Conservation (phyloP, 2,888 invertebrate species). For the Zaprionus bogoriensis region DNA sequence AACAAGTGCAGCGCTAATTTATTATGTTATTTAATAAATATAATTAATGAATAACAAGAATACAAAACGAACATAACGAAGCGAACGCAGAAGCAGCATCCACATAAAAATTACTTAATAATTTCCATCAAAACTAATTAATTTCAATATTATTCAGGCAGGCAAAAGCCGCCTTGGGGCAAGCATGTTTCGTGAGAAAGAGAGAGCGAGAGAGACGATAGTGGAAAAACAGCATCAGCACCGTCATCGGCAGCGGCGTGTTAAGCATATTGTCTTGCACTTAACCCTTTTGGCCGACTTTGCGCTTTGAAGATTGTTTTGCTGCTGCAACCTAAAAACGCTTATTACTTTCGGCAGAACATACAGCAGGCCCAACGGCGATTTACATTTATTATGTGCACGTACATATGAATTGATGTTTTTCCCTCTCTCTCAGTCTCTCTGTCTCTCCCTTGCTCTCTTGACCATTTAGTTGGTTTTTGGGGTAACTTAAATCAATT, state of each 20-base stretch:
- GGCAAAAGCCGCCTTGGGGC: slow-evolving; percentile 35
- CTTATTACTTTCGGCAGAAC: slow-evolving; percentile 64
- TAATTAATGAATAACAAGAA: slow-evolving; percentile 56
- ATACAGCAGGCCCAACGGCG: slow-evolving; percentile 54
- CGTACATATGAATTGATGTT: too few relatives aligned
- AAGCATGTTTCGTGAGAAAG: too few relatives aligned
- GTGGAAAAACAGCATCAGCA: slow-evolving; percentile 19
- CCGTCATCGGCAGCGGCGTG: slow-evolving; percentile 31
- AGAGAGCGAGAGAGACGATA: background rate
- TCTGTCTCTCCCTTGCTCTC: slow-evolving; percentile 3
- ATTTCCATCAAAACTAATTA: slow-evolving; percentile 74
- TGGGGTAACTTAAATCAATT: slow-evolving; percentile 78
- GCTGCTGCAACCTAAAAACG: slow-evolving; percentile 67
- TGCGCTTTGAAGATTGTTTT: slow-evolving; percentile 39
- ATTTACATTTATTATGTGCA: slow-evolving; percentile 40
- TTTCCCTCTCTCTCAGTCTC: too few relatives aligned
- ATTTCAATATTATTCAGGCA: slow-evolving; percentile 69
- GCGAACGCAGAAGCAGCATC: slow-evolving; percentile 37
- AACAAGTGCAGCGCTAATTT: slow-evolving; percentile 72
- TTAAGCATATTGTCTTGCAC: slow-evolving; percentile 53
- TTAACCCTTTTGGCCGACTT: slow-evolving; percentile 50
- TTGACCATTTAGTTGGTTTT: slow-evolving; percentile 33
- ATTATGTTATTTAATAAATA: slow-evolving; percentile 74
- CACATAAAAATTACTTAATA: slow-evolving; percentile 73
- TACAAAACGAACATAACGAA: slow-evolving; percentile 22